Percentiles rank a stretch among this genome's conserved stretches.
Conservation (phyloP, 2,797 vertebrate genomes). For the Austrolebias charrua region DNA sequence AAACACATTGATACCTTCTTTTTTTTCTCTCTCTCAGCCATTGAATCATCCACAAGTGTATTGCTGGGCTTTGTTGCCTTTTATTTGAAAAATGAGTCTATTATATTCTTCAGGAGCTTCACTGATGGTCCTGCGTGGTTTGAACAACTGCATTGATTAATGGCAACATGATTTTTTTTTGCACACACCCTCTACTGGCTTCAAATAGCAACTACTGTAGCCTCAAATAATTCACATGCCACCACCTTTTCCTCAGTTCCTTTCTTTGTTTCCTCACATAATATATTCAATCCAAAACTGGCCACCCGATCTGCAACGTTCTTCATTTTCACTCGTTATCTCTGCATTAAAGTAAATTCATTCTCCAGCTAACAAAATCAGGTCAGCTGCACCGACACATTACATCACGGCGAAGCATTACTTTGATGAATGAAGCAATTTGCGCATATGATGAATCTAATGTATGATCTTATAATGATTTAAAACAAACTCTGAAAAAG, state of each 20-base stretch:
- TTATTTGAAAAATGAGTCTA: constrained; percentile 63
- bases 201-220: constrained; percentile 67
- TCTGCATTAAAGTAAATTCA: constrained; percentile 47
- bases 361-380: constrained; percentile 61
- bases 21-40: constrained; percentile 39
- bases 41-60: constrained; percentile 54
- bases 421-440: constrained; percentile 67
- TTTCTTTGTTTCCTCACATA: constrained; percentile 23
- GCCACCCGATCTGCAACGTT: constrained; percentile 52
- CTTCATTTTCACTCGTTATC: constrained; percentile 46
- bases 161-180: constrained; percentile 67
- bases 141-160: constrained; percentile 69
- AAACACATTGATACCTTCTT: constrained; percentile 47
- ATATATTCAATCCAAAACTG: constrained; percentile 42
- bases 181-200: constrained; percentile 72
- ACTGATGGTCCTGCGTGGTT: constrained; percentile 66
- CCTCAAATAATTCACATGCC: constrained; percentile 56
- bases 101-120: constrained; percentile 61
- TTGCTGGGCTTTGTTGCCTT: constrained; percentile 51
- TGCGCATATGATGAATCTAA: constrained; percentile 47
- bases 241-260: constrained; percentile 25
- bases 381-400: constrained; percentile 63
- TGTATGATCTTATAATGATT: constrained; percentile 34
- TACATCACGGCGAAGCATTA: constrained; percentile 57
- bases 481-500: constrained; percentile 26